Base-by-base conservation (phyloP, 37 sponge, comb jelly and placozoan genomes). In the Spongilla lacustris region DNA sequence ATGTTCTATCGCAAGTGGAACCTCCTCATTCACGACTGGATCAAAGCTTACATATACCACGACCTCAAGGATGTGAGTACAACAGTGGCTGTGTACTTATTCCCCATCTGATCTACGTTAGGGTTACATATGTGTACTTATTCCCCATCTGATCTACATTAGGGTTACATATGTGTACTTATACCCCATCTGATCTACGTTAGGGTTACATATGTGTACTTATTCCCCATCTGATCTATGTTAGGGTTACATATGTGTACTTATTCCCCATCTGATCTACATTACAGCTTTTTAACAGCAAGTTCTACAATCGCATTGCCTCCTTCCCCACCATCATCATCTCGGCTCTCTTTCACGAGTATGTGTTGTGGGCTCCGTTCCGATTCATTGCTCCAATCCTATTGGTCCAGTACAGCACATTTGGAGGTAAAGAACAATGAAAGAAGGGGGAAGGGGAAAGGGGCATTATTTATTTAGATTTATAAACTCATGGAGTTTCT, bases 1-100 rank as follows among this genome's bases (percentile, higher is more conserved):
- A 75, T 71, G 10, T 96, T 87, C 73, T 96, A 96, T 50, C 96
- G 96, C 32, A 93, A 90, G 85, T 96, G 96, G 96, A 96, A 96
- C 84, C 71, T 89, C 9, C 34, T 96, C 26, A 90, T 96, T 4
- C 94, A 96, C 72, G 96, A 96, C 74, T 96, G 96, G 96, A 91
- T 96, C 23, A 83, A 96, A 26, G 87, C 89, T 12, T 96, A 96
- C 90, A 88, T 96, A 41, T 96, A 90, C 66, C 90, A 85, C 25
- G 96, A 96, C 83, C 25, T 93, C 33, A 86, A 78, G 74, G 80
- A 80, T 74, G 95, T 94, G 21, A 81, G 91, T 88, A 26, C 22
- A 4, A 26, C 66, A 4, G 37, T 23, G 17, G 4, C 23, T 12
- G 70, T 50, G 12, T 73, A 36, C 9, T 83, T 33, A 29, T 25